Evolutionary conservation across 2,797 vertebrate genomes (phyloP).

Genomic region (Bradypodion ventrale): DNA sequence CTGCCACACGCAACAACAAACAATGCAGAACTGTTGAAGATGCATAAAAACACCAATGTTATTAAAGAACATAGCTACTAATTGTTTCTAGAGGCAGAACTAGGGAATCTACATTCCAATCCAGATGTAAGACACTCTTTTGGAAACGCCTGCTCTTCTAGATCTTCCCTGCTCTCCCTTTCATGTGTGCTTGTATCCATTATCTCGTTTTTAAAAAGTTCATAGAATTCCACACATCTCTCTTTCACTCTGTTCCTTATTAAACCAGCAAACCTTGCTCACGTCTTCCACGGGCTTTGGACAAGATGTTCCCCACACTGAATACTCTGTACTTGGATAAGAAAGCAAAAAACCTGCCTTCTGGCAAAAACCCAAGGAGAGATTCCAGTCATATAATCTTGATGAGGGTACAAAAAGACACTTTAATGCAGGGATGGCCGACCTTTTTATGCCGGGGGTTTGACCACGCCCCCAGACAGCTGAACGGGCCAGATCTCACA

Average conservation of each 20-base stretch:
- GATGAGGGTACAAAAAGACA: neutral
- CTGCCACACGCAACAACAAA: neutral
- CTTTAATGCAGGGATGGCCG: no score
- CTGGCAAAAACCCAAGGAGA: neutral
- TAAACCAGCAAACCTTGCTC: constrained; percentile 13
- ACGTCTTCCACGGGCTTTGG: neutral
- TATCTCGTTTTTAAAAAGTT: no score
- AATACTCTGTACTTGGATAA: neutral
- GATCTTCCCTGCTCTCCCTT: neutral
- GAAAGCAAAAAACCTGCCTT: neutral
- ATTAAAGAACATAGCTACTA: neutral
- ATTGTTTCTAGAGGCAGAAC: constrained; percentile 3
- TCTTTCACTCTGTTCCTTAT: neutral
- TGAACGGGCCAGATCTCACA: no score
- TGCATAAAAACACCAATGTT: neutral
- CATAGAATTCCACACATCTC: neutral
- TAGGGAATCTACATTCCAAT: constrained; percentile 10
- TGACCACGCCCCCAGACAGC: no score
- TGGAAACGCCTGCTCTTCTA: constrained; percentile 9
- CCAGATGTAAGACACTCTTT: neutral
- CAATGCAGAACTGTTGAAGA: neutral
- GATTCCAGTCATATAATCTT: neutral
- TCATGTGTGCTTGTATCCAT: neutral
- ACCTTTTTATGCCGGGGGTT: no score
- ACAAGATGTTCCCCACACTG: constrained; percentile 12